These are phyloP conservation scores for Danio choprae DNA, from an alignment of 2,797 vertebrate species.

Conservation along the genomic window DNA sequence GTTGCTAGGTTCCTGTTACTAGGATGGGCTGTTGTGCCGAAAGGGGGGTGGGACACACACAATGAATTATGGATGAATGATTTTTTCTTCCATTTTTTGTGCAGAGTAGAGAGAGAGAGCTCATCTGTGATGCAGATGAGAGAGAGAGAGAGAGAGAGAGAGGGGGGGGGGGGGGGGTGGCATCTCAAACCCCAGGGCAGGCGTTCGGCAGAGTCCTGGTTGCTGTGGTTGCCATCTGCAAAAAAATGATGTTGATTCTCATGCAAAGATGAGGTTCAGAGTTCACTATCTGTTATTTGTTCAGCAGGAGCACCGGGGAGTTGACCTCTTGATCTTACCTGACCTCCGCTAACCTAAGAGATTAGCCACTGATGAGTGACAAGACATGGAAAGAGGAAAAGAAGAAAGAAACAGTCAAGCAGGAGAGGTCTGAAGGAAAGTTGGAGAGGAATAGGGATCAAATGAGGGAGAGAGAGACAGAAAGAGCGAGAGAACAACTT, in stretches of 20 bases:
- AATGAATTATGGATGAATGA: constrained; percentile 96
- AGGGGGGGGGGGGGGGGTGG: constrained; percentile 25
- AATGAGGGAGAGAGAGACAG: not conserved
- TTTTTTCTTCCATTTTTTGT: constrained; percentile 74
- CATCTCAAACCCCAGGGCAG: constrained; percentile 78
- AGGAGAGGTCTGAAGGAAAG: not conserved
- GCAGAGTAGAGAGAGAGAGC: constrained; percentile 61
- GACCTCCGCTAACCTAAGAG: constrained; percentile 78
- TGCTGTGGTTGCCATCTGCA: constrained; percentile 65
- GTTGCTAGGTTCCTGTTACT: constrained; percentile 96
- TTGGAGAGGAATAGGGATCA: not conserved
- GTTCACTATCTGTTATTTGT: constrained; percentile 88
- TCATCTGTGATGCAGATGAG: constrained; percentile 97
- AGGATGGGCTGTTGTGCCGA: constrained; percentile 82
- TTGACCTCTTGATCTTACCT: constrained; percentile 70
- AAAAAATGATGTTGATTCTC: constrained; percentile 81
- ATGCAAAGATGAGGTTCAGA: constrained; percentile 82
- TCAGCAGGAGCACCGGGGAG: constrained; percentile 81
- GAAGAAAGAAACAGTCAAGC: not conserved
- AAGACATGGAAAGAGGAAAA: constrained; percentile 61
- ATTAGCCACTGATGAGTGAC: constrained; percentile 72
- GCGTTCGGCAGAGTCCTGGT: constrained; percentile 72
- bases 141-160: constrained; percentile 29
- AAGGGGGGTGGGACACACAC: constrained; percentile 86
- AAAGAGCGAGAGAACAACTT: not conserved